A percentile compares a stretch with the other conserved stretches of the same genome.
Evolutionary conservation across 1,140 invertebrate species (phyloP).

Genomic region (Phocides pigmalion): DNA sequence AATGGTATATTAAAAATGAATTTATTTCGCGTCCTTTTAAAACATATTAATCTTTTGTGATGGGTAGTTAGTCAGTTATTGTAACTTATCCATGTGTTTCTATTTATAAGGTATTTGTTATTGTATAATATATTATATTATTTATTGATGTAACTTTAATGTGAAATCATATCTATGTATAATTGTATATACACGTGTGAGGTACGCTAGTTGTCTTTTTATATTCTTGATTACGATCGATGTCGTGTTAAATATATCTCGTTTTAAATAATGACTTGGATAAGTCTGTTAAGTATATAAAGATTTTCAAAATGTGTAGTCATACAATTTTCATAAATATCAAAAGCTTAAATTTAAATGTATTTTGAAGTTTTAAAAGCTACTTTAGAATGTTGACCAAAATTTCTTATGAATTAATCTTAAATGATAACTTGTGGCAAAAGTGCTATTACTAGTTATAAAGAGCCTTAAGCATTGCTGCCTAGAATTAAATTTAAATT

Average conservation of each 20-base stretch:
- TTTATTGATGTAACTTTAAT: slow-evolving; percentile 26
- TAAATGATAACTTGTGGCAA: slow-evolving; percentile 11
- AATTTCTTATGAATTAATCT: slow-evolving; percentile 22
- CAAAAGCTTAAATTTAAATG: slow-evolving; percentile 6
- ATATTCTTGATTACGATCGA: background rate
- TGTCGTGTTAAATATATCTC: slow-evolving; percentile 2
- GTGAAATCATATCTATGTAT: slow-evolving; percentile 14
- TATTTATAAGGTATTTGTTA: slow-evolving; percentile 9
- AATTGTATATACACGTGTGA: slow-evolving; percentile 26
- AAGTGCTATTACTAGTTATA: slow-evolving; percentile 21
- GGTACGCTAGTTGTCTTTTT: slow-evolving; percentile 6
- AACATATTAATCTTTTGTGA: slow-evolving; percentile 7
- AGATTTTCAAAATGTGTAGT: slow-evolving; percentile 4
- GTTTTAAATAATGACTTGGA: slow-evolving; percentile 5
- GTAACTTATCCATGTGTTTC: slow-evolving; percentile 12
- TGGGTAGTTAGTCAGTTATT: slow-evolving; percentile 8
- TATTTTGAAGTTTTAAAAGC: background rate
- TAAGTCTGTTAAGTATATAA: background rate
- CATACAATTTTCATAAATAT: slow-evolving; percentile 1
- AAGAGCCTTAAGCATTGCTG: slow-evolving; percentile 9
- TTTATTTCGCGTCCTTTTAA: slow-evolving; percentile 7
- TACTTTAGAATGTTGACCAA: slow-evolving; percentile 22
- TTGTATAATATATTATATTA: slow-evolving; percentile 17
- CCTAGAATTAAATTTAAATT: slow-evolving; percentile 3
- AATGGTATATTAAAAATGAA: slow-evolving; percentile 11